phyloP scores from a whole-genome alignment of 2,797 vertebrate genomes.

The Tapera naevia region DNA sequence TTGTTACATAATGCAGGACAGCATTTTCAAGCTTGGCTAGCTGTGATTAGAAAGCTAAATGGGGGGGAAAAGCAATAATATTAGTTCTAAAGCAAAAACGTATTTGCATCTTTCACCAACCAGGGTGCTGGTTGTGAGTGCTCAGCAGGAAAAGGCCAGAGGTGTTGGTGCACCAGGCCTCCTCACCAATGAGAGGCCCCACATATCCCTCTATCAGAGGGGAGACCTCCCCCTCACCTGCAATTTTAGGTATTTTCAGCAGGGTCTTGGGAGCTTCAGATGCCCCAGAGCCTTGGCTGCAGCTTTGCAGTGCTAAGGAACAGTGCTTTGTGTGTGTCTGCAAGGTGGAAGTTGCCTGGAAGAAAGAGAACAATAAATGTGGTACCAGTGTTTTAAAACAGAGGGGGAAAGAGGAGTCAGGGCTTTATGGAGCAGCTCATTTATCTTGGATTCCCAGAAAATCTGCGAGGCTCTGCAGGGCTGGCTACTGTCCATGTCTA shows the following conservation, averaged over 20 bases:
- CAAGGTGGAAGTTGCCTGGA: background rate
- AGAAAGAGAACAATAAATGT: background rate
- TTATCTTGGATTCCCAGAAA: conserved; percentile 57
- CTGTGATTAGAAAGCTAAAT: conserved; percentile 53
- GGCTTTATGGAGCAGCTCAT: background rate
- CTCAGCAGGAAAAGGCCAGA: background rate
- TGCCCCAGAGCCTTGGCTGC: background rate
- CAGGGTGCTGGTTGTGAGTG: background rate
- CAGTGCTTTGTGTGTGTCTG: background rate
- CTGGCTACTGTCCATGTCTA: conserved; percentile 56
- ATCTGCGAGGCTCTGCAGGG: conserved; percentile 40
- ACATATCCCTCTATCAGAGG: accelerated
- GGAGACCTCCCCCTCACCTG: accelerated
- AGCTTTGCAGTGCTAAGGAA: background rate
- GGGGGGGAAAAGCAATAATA: background rate
- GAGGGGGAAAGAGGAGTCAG: background rate
- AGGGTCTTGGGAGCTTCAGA: background rate
- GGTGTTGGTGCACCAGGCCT: background rate
- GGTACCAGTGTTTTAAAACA: background rate
- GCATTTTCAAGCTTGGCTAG: conserved; percentile 42
- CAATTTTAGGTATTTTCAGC: background rate
- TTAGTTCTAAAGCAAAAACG: background rate
- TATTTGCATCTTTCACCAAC: background rate
- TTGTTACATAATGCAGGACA: conserved; percentile 53
- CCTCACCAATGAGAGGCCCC: background rate